These are phyloP conservation scores for Dromiciops gliroides DNA, from an alignment of 2,113 vertebrate species.

Conservation along the genomic window DNA sequence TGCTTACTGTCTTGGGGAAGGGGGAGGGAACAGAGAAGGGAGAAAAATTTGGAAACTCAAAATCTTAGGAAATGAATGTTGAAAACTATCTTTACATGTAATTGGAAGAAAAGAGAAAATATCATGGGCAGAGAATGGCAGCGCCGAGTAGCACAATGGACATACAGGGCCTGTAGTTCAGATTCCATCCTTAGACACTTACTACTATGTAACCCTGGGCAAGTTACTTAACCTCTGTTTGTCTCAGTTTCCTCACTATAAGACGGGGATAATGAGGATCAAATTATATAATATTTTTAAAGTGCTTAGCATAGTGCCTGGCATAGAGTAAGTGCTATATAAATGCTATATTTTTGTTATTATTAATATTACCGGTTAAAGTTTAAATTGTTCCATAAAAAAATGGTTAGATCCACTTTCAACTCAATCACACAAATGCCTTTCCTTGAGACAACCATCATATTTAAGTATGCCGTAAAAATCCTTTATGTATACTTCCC, in stretches of 20 bases:
- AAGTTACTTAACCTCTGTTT: not conserved
- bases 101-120: too few relatives aligned
- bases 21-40: too few relatives aligned
- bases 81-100: too few relatives aligned
- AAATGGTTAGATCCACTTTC: not conserved
- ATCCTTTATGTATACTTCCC: not conserved
- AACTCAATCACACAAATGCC: not conserved
- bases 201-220: not conserved
- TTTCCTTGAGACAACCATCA: not conserved
- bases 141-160: not conserved
- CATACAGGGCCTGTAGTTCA: not conserved
- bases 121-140: too few relatives aligned
- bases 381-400: not conserved
- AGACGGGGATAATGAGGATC: not conserved
- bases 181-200: not conserved
- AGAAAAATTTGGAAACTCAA: too few relatives aligned
- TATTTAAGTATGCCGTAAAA: not conserved
- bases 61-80: too few relatives aligned
- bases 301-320: not conserved
- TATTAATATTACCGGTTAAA: not conserved
- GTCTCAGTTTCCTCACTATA: not conserved
- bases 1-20: too few relatives aligned
- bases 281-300: not conserved
- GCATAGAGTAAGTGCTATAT: not conserved
- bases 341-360: not conserved